phyloP scores from a whole-genome alignment of 2,888 invertebrate species.

The Xestobium rufovillosum region DNA sequence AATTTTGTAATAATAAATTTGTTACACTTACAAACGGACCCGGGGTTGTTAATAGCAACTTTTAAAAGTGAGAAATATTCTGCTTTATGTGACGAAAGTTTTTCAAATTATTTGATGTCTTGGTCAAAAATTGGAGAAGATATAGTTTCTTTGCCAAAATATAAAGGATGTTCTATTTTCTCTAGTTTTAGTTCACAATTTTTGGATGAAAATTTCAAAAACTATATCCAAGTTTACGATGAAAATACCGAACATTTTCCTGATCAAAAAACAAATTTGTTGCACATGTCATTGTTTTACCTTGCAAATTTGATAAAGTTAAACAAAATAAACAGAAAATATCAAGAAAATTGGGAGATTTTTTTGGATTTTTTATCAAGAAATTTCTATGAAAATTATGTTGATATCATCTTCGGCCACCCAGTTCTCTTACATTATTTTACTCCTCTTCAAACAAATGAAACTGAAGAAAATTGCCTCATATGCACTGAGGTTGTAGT shows the following conservation, averaged over 20 bases:
- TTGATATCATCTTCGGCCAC: slow-evolving; percentile 39
- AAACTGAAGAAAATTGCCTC: slow-evolving; percentile 25
- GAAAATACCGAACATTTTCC: slow-evolving; percentile 18
- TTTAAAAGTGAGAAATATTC: slow-evolving; percentile 47
- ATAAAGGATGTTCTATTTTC: slow-evolving; percentile 26
- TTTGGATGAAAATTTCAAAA: slow-evolving; percentile 23
- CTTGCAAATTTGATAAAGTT: slow-evolving; percentile 25
- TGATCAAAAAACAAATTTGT: slow-evolving; percentile 27
- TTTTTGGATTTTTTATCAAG: slow-evolving; percentile 25
- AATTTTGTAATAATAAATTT: slow-evolving; percentile 47
- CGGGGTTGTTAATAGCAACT: slow-evolving; percentile 46
- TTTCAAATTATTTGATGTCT: too few relatives aligned
- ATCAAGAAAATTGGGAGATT: too few relatives aligned
- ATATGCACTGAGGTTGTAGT: slow-evolving; percentile 35
- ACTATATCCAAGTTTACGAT: slow-evolving; percentile 21
- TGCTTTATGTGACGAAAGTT: too few relatives aligned
- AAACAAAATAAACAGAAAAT: too few relatives aligned
- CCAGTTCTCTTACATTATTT: slow-evolving; percentile 40
- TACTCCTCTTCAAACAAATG: slow-evolving; percentile 33
- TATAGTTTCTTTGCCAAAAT: too few relatives aligned
- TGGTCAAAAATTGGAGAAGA: too few relatives aligned
- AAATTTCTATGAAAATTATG: slow-evolving; percentile 28
- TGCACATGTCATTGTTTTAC: slow-evolving; percentile 30
- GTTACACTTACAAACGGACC: slow-evolving; percentile 53
- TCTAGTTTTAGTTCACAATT: slow-evolving; percentile 28